These are phyloP conservation scores for Neodontobutis hainanensis DNA, from an alignment of 2,113 vertebrate genomes.

Conservation along the genomic window DNA sequence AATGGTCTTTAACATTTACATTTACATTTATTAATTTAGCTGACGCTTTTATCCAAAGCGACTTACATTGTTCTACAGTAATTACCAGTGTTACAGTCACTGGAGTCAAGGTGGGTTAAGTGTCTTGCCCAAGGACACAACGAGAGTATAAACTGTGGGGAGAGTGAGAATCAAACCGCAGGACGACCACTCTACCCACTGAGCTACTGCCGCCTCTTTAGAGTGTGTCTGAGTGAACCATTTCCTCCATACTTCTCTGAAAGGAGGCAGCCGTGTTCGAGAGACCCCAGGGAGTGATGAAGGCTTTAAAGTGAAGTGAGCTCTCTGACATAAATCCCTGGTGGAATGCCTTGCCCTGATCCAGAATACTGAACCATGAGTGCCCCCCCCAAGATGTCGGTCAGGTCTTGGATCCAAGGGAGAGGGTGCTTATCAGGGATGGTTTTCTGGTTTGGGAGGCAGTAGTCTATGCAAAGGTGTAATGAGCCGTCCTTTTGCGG, in stretches of 20 bases:
- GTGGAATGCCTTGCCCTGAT: constrained; percentile 38
- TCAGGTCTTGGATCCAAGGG: neutral
- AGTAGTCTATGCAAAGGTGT: neutral
- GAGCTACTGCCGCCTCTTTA: no score
- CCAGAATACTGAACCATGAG: constrained; percentile 26
- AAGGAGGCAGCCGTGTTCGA: constrained; percentile 12
- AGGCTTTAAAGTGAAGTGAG: neutral
- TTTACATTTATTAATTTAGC: no score
- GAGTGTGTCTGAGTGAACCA: neutral
- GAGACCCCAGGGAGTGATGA: constrained; percentile 23
- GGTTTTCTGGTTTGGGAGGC: constrained; percentile 14
- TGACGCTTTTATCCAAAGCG: no score
- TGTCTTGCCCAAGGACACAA: no score
- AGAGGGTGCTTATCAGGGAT: constrained; percentile 3
- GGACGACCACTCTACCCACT: no score
- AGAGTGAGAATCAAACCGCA: no score
- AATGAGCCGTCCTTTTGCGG: neutral
- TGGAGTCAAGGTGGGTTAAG: no score
- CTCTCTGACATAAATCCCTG: constrained; percentile 1
- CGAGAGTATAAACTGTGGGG: no score
- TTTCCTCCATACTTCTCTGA: constrained; percentile 29
- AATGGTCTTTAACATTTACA: no score
- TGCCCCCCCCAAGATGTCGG: constrained; percentile 12
- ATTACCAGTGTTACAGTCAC: no score
- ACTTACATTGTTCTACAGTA: no score